Evolutionary conservation across 2,888 invertebrate genomes (phyloP), one percentile per base, ranked within the genome.

Genomic region (Latrodectus elegans): DNA sequence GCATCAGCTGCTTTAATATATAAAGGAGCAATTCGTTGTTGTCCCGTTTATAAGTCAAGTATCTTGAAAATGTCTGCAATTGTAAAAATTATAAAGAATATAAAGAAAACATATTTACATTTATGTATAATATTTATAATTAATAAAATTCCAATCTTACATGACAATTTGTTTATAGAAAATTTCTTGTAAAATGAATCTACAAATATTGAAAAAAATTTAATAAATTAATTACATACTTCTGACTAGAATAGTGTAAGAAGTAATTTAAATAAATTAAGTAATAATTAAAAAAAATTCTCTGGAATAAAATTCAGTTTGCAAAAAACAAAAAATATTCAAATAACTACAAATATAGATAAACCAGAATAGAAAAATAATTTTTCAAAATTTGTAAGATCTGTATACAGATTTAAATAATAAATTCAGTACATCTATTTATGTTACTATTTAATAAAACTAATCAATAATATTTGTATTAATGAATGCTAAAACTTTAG

Each of bases 11-110:
- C 38, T 98, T 95, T 79, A 99, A 94, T 90, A 99, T 95, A 93
- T 98, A 99, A 93, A 98, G 96, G 0, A 99, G 93, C 49, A 99
- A 94, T 92, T 99, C 99, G 91, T 97, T 97, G 93, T 98, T 97
- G 92, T 99, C 99, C 91, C 97, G 96, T 92, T 97, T 97, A 94
- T 96, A 99, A 0, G 96, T 94, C 73, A 99, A 93, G 93, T 98
- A 99, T 90, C 96, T 95, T 91, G 96, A 96, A 95, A 99, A 99
- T 90, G 96, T 96, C 96, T 97, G 93, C 8, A 93, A 93, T 89
- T 91, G 90, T 89, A 84, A 90, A 53, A 52, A 38, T 15, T 15
- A 11, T 1, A 22, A 22, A 22, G 1, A 22, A 22, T 22, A 68
- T 68, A 6, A n/a, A 11, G 49, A 15, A 51, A 72, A 49, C 0